Evolutionary conservation across 2,797 vertebrate species (phyloP), one percentile per base, ranked within the genome.

Genomic region (Sparidentex hasta): DNA sequence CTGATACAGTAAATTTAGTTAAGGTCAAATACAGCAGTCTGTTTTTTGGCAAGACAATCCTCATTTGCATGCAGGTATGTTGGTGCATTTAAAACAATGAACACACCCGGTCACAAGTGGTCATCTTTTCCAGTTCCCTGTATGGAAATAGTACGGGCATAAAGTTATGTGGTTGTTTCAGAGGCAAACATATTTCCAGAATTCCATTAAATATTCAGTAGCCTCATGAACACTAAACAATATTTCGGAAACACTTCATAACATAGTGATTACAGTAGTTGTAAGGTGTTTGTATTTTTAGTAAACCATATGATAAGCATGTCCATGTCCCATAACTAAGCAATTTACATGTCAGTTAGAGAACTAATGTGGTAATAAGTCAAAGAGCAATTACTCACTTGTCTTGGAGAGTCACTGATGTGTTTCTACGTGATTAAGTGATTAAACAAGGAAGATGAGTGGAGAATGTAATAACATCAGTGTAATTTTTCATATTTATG

Each of bases 61-160:
- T 38, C 38, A 38, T 46, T n/a, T 55, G 13, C 18, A 43, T 57
- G 13, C 6, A 50, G 16, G 23, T 38, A 66, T 54, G 23, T 58
- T 14, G 12, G 2, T 14, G 46, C 14, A 38, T 61, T 58, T 17
- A 2, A 29, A 33, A 33, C 43, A 41, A 11, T 14, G 1, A 7
- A 20, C 12, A 21, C 9, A n/a, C 27, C 17, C 20, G 12, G 44
- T 38, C 16, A 18, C 11, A 65, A 55, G 11, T 27, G 29, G 23
- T 66, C 47, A 16, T 67, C 1, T 55, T 63, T 81, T 78, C 70
- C 66, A 80, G 8, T 71, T 74, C 23, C n/a, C 18, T 18, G 20
- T 58, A 2, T 64, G 29, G 7, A 62, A 48, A 70, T 65, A 57
- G 6, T 0, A n/a, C 51, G 3, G 3, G 1, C 47, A 16, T 33